These are phyloP conservation scores for Isotomurus palustris DNA, from an alignment of 2,888 invertebrate genomes.

Conservation along the genomic window DNA sequence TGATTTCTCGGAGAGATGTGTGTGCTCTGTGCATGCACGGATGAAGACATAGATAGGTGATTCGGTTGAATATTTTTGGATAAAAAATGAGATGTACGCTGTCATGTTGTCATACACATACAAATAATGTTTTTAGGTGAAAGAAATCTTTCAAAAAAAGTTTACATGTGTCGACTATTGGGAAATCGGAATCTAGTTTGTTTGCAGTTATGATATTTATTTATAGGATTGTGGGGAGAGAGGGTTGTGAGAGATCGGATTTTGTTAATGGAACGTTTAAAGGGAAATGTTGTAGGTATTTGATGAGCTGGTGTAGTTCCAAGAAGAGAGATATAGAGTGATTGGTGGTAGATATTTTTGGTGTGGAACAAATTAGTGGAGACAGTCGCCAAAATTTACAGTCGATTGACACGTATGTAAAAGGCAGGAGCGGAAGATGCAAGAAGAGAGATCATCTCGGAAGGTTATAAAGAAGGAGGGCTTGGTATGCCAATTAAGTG, in stretches of 20 bases:
- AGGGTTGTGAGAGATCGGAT: constrained; percentile 27
- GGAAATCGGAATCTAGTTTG: background rate
- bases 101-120: background rate
- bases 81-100: background rate
- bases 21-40: no score
- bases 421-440: constrained; percentile 22
- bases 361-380: constrained; percentile 47
- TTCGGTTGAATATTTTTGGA: no score
- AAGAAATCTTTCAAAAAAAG: no score
- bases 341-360: constrained; percentile 47
- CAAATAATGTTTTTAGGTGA: background rate
- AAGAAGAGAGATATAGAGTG: constrained; percentile 44
- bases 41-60: no score
- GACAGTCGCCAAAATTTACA: constrained; percentile 48
- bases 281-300: constrained; percentile 36
- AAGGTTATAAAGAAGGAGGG: constrained; percentile 34
- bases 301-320: constrained; percentile 47
- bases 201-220: constrained; percentile 5
- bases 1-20: no score
- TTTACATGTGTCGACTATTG: no score
- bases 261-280: constrained; percentile 44
- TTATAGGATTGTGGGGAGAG: constrained; percentile 6
- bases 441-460: constrained; percentile 28
- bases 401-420: constrained; percentile 47
- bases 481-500: constrained; percentile 47